Percentiles rank a stretch among this genome's conserved stretches.
Conservation (phyloP, 2,888 invertebrate genomes). For the Synanthedon andrenaeformis region DNA sequence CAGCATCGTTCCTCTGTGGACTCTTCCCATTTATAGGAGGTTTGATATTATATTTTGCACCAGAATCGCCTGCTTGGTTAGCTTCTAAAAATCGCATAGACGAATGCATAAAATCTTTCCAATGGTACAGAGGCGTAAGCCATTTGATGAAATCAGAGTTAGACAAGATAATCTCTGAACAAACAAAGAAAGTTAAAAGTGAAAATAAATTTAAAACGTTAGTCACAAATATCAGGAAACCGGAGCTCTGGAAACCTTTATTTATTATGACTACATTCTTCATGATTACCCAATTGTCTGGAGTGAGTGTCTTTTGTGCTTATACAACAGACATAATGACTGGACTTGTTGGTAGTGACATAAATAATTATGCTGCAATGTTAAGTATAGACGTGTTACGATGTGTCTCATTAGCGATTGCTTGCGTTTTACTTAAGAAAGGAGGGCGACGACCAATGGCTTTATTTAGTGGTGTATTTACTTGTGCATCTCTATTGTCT, state of each 20-base stretch:
- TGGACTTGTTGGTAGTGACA: conserved; percentile 62
- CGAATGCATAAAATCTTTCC: conserved; percentile 70
- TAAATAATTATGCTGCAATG: conserved; percentile 73
- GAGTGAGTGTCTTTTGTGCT: conserved; percentile 78
- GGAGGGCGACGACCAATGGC: conserved; percentile 74
- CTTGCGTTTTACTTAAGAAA: conserved; percentile 71
- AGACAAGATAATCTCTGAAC: conserved; percentile 54
- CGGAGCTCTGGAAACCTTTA: conserved; percentile 73
- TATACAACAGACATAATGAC: conserved; percentile 77
- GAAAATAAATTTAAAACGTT: conserved; percentile 43
- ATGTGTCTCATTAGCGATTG: conserved; percentile 68
- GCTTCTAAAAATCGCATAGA: conserved; percentile 69
- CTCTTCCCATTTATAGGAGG: conserved; percentile 64
- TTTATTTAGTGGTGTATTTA: conserved; percentile 73
- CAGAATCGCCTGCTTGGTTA: conserved; percentile 79
- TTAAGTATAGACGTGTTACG: conserved; percentile 75
- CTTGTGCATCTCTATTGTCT: conserved; percentile 67
- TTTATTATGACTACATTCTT: conserved; percentile 74
- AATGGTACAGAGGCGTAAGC: conserved; percentile 72
- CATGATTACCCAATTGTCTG: conserved; percentile 75
- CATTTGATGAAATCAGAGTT: conserved; percentile 59
- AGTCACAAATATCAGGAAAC: conserved; percentile 49
- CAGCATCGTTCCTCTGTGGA: conserved; percentile 67
- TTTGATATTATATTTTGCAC: conserved; percentile 67
- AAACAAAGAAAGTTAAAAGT: conserved; percentile 33